A percentile compares a stretch with the other conserved stretches of the same genome.
Evolutionary conservation across 2,113 vertebrate genomes (phyloP).

Genomic region (Seriola quinqueradiata): DNA sequence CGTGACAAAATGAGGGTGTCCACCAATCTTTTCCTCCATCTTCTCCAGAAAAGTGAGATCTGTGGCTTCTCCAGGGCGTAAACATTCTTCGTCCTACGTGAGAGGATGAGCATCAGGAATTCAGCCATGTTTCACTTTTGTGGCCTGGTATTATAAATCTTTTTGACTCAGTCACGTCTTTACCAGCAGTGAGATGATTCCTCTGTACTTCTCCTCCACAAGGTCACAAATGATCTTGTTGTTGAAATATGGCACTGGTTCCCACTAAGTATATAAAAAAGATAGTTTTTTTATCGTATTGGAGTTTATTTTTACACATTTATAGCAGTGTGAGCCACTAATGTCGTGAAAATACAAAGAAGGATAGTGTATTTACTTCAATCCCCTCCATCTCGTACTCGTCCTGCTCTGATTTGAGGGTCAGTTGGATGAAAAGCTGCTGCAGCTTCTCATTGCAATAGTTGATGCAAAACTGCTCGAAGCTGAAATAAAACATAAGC

Average conservation of each 20-base stretch:
- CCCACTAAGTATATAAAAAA: slow-evolving; percentile 87
- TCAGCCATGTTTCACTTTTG: not conserved
- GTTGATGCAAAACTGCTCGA: slow-evolving; percentile 99
- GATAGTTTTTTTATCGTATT: not conserved
- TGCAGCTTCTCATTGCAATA: slow-evolving; percentile 99
- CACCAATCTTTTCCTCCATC: slow-evolving; percentile 93
- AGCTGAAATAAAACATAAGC: slow-evolving; percentile 81
- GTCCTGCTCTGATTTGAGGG: slow-evolving; percentile 95
- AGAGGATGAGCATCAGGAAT: not conserved
- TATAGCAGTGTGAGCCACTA: not conserved
- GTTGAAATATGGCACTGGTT: slow-evolving; percentile 96
- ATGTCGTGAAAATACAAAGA: not conserved
- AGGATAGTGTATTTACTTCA: slow-evolving; percentile 84
- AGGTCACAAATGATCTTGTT: slow-evolving; percentile 98
- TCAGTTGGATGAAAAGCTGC: slow-evolving; percentile 95
- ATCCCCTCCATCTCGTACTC: slow-evolving; percentile 96
- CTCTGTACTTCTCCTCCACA: slow-evolving; percentile 94
- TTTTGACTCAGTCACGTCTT: slow-evolving; percentile 34
- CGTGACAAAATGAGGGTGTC: slow-evolving; percentile 95
- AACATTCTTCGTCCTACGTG: slow-evolving; percentile 93
- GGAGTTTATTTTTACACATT: not conserved
- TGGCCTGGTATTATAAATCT: not conserved
- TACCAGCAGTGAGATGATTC: slow-evolving; percentile 97
- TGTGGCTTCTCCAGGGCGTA: slow-evolving; percentile 94
- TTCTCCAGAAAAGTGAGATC: slow-evolving; percentile 96